Evolutionary conservation across 92 coral and sea anemone species (phyloP), one percentile per base, ranked within the genome.

Genomic region (Epizoanthus stellaris): DNA sequence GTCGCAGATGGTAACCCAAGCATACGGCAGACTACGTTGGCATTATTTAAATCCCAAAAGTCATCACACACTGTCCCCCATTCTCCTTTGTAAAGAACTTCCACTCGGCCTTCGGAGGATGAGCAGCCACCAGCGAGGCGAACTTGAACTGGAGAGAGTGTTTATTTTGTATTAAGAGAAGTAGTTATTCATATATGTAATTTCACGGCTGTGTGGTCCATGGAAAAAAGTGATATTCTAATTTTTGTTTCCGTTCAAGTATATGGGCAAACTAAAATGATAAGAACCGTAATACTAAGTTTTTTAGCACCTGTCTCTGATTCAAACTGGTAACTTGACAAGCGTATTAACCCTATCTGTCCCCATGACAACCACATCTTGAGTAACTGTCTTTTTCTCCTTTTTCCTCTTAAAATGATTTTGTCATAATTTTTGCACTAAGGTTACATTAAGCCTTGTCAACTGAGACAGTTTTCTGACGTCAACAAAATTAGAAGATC

Each of bases 1-100:
- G 34, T 70, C 34, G 87, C 87, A 25, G 67, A 40, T 13, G 70
- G 57, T 14, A 66, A 56, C 13, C 87, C 87, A 2, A 82, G 80
- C 76, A 69, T 73, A 58, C 80, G 80, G 42, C 87, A 82, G 13
- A 82, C 65, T n/a, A 82, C 87, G 39, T 58, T 39, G 17, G 77
- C 87, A 40, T 82, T 66, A 12, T 82, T 23, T 36, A 68, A 53
- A 82, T 82, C 45, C 80, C 87, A 82, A 9, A 25, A 42, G 45
- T 75, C 87, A 40, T 73, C 79, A 45, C 79, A 73, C 23, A 73
- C 79, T 49, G 79, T 73, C 1, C 79, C 79, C 79, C 79, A 73
- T 73, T 73, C 79, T 12, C 79, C 79, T 4, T 43, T 52, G 38
- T 82, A 75, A 59, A 49, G 54, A 9, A 82, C 87, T 45, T 82